Conservation (phyloP, 1,140 invertebrate genomes). For the Drosophila rufa region DNA sequence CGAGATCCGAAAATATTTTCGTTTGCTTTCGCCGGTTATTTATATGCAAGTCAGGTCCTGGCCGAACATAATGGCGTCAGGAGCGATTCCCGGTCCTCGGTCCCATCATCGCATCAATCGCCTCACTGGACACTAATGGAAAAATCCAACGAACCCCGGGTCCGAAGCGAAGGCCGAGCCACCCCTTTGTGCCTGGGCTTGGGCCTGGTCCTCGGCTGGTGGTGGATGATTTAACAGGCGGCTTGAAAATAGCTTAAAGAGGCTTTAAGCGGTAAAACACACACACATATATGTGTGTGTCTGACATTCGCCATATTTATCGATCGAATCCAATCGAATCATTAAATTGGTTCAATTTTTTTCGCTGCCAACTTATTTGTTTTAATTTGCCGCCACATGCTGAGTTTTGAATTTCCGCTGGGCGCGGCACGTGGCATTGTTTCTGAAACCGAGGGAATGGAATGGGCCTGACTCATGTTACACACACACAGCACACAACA, state of each 20-base stretch:
- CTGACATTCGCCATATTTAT: conserved; percentile 41
- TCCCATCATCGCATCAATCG: conserved; percentile 65
- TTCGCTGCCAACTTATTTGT: conserved; percentile 39
- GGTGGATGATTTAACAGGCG: conserved; percentile 58
- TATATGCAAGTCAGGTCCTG: conserved; percentile 81
- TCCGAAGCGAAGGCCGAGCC: conserved; percentile 9
- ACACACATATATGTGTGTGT: conserved; percentile 21
- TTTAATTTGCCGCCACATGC: conserved; percentile 77
- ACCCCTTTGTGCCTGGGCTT: conserved; percentile 9
- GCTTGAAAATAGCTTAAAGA: conserved; percentile 57
- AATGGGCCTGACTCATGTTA: conserved; percentile 60
- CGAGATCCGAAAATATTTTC: conserved; percentile 58
- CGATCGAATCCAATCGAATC: conserved; percentile 50
- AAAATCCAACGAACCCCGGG: conserved; percentile 50
- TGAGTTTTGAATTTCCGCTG: conserved; percentile 69
- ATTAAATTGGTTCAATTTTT: conserved; percentile 40
- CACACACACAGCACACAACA: conserved; percentile 14
- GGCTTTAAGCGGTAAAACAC: conserved; percentile 67
- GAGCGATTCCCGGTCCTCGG: conserved; percentile 40
- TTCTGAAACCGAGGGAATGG: conserved; percentile 27
- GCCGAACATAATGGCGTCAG: conserved; percentile 66
- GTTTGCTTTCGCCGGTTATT: conserved; percentile 75
- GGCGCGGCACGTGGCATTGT: conserved; percentile 68
- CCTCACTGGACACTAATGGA: conserved; percentile 80
- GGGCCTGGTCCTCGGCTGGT: conserved; percentile 7